phyloP scores from a whole-genome alignment of 2,113 vertebrate species.

The Gambusia affinis region DNA sequence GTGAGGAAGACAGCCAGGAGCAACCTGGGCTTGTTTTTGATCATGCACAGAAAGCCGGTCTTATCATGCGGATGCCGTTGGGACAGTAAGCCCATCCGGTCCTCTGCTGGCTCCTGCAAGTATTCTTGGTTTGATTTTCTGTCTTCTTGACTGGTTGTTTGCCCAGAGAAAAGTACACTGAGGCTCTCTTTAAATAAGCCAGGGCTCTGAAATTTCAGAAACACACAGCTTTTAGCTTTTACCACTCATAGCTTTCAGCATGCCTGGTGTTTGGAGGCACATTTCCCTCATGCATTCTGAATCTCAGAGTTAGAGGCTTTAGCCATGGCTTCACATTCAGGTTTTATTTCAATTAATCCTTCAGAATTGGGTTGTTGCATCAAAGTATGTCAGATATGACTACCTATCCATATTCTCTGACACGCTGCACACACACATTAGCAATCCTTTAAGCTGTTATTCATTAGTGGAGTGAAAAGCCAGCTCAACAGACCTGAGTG shows the following conservation, averaged over 20 bases:
- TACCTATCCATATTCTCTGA: constrained; percentile 48
- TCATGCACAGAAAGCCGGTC: constrained; percentile 34
- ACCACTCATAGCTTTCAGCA: neutral
- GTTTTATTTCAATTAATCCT: constrained; percentile 62
- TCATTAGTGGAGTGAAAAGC: constrained; percentile 51
- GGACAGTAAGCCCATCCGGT: constrained; percentile 36
- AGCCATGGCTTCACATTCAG: constrained; percentile 17
- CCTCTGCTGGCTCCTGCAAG: constrained; percentile 33
- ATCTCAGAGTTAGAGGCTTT: constrained; percentile 3
- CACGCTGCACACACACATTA: constrained; percentile 39
- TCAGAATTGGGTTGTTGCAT: constrained; percentile 43
- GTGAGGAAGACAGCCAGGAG: constrained; percentile 13
- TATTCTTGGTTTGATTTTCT: constrained; percentile 42
- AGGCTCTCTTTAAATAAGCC: constrained; percentile 32
- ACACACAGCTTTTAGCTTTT: constrained; percentile 12
- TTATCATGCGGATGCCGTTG: constrained; percentile 41
- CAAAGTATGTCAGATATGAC: constrained; percentile 35
- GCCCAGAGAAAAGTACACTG: constrained; percentile 33
- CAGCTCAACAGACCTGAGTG: constrained; percentile 36
- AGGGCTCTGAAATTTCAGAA: constrained; percentile 11
- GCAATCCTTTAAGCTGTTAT: constrained; percentile 53
- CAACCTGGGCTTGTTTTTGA: constrained; percentile 50
- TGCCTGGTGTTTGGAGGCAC: constrained; percentile 3
- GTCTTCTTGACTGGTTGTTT: constrained; percentile 26
- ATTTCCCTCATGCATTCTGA: neutral